Evolutionary conservation across 1,140 invertebrate genomes (phyloP), one percentile per base, ranked within the genome.

Genomic region (Magallana ariakensis): DNA sequence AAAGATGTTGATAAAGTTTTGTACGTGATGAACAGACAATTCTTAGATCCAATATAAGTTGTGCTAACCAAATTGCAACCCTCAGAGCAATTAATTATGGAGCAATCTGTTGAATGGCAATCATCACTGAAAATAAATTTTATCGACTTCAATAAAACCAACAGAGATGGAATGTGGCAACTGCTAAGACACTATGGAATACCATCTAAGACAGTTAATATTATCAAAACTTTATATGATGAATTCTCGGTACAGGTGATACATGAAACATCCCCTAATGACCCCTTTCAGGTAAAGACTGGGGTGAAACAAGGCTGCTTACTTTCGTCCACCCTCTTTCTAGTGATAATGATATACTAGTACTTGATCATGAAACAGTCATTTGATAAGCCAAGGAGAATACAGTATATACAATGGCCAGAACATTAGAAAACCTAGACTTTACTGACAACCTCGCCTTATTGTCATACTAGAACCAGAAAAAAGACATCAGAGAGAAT

Each of bases 21-120:
- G 33, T 80, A 54, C 33, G 75, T 15, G 26, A 80, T 80, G 75
- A 80, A 80, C 75, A 80, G 75, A 9, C 10, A 80, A 26, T 19
- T 6, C 46, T 80, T n/a, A 80, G 26, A 80, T 80, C 75, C 53
- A 80, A 80, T 33, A 80, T 9, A 80, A 80, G 75, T 19, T 80
- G 75, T n/a, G 33, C 22, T 80, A 26, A 46, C 75, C 60, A 66
- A 66, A 66, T 19, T 66, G 60, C 7, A 66, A 66, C 13, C n/a
- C 60, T 66, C 15, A 66, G 75, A 22, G 13, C n/a, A n/a, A n/a
- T n/a, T 83, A 56, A 83, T 83, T 19, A 54, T 83, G 81, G 81
- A 83, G 54, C 81, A 83, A 83, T 83, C 53, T 16, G 54, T 83
- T 16, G 81, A 83, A 83, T 83, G 81, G 81, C 53, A 83, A 83